Evolutionary conservation across 1,140 invertebrate genomes (phyloP).

Genomic region (Cyclina sinensis): DNA sequence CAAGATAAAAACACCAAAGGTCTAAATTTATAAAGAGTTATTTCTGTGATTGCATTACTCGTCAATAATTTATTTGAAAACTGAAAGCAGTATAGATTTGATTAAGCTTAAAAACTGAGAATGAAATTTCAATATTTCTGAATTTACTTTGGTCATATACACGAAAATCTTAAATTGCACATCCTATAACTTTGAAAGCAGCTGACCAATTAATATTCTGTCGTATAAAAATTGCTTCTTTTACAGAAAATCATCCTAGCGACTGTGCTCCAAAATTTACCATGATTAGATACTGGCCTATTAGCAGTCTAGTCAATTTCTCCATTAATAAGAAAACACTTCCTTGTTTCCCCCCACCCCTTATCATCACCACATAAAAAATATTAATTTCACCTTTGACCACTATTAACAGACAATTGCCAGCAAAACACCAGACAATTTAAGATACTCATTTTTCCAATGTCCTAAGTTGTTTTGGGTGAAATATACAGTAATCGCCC

Average conservation of each 20-base stretch:
- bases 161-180: too few species aligned
- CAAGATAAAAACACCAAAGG: neutral
- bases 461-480: constrained; percentile 27
- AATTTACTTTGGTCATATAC: too few species aligned
- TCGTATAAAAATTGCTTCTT: too few species aligned
- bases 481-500: constrained; percentile 21
- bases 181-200: too few species aligned
- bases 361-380: neutral
- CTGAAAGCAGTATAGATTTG: too few species aligned
- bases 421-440: constrained; percentile 21
- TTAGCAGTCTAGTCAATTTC: constrained; percentile 1
- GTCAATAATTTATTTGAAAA: too few species aligned
- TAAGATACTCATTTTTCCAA: constrained; percentile 31
- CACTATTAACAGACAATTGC: constrained; percentile 17
- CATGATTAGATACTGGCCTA: neutral
- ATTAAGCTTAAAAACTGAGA: too few species aligned
- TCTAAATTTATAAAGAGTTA: neutral
- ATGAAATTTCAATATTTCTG: too few species aligned
- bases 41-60: too few species aligned
- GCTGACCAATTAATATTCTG: too few species aligned
- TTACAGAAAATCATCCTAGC: too few species aligned
- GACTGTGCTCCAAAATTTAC: neutral
- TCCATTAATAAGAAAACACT: neutral
- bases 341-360: neutral
- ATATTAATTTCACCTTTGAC: constrained; percentile 52